phyloP scores from a whole-genome alignment of 2,797 vertebrate species.

The Danio choprae region DNA sequence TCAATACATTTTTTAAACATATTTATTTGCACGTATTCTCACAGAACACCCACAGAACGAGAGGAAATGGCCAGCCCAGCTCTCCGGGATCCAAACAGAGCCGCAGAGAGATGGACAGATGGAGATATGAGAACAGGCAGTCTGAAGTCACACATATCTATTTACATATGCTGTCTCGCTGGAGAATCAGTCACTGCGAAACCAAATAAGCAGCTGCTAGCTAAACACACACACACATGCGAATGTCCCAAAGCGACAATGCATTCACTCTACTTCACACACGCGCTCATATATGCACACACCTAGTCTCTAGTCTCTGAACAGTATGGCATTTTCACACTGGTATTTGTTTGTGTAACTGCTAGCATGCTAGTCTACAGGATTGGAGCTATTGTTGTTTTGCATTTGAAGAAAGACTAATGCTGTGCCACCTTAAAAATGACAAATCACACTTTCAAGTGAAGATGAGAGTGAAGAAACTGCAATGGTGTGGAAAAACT shows the following conservation, averaged over 20 bases:
- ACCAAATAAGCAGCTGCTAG: slow-evolving; percentile 61
- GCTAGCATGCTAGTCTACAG: slow-evolving; percentile 1
- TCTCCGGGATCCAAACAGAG: slow-evolving; percentile 52
- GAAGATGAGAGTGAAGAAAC: neutral
- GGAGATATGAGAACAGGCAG: slow-evolving; percentile 68
- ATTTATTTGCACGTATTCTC: slow-evolving; percentile 22
- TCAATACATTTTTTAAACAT: slow-evolving; percentile 7
- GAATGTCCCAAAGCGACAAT: slow-evolving; percentile 12
- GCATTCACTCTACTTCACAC: slow-evolving; percentile 5
- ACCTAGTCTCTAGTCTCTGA: slow-evolving; percentile 14
- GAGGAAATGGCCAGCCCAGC: slow-evolving; percentile 30
- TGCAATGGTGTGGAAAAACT: neutral
- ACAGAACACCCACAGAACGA: slow-evolving; percentile 25
- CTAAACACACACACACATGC: slow-evolving; percentile 32
- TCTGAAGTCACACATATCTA: slow-evolving; percentile 67
- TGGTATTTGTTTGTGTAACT: slow-evolving; percentile 12
- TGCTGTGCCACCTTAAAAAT: neutral
- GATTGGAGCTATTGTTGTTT: slow-evolving; percentile 10
- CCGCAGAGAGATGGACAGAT: slow-evolving; percentile 67
- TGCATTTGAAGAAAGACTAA: slow-evolving; percentile 1
- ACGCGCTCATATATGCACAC: neutral
- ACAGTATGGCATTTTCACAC: slow-evolving; percentile 41
- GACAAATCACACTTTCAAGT: slow-evolving; percentile 21
- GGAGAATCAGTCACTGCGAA: slow-evolving; percentile 58
- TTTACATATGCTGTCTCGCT: slow-evolving; percentile 68